Conservation (phyloP, 2,113 vertebrate genomes). For the Thinocorus orbignyianus region DNA sequence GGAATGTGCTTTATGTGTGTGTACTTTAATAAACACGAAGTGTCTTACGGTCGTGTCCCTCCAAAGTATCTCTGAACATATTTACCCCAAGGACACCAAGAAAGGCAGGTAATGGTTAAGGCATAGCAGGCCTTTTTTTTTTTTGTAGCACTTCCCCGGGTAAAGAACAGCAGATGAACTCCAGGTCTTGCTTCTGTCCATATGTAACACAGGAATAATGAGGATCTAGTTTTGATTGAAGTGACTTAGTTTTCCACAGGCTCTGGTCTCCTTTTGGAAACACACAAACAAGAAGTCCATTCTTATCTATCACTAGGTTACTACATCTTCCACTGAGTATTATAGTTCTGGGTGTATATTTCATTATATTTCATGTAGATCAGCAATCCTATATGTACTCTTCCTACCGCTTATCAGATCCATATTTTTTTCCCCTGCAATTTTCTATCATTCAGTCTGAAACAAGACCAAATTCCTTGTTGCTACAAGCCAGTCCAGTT, state of each 20-base stretch:
- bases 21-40: background rate
- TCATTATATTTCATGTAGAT: background rate
- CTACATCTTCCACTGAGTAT: background rate
- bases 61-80: background rate
- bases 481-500: background rate
- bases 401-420: background rate
- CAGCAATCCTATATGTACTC: background rate
- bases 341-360: background rate
- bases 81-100: background rate
- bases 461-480: background rate
- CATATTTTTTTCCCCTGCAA: background rate
- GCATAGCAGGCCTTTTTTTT: background rate
- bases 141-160: background rate
- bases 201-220: background rate
- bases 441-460: background rate
- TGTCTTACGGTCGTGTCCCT: background rate
- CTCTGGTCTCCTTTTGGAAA: background rate
- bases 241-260: background rate
- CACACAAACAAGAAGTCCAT: background rate
- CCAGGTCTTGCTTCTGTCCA: background rate
- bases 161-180: background rate
- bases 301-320: background rate
- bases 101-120: background rate
- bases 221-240: background rate
- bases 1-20: background rate